Percentiles rank a stretch among this genome's conserved stretches.
These are phyloP conservation scores for Sipha flava DNA, from an alignment of 1,140 invertebrate genomes.

Conservation along the genomic window DNA sequence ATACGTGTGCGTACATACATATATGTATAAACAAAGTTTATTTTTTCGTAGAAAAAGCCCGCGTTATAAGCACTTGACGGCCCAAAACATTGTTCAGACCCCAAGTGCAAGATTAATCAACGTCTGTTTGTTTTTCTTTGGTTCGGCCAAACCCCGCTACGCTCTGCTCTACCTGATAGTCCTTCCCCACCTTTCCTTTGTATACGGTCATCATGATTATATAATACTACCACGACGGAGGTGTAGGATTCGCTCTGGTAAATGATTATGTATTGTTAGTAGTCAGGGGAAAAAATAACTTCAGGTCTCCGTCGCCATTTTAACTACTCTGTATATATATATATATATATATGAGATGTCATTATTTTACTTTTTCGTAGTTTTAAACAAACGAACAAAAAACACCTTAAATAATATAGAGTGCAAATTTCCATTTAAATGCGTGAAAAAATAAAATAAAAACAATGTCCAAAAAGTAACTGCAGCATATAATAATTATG, in stretches of 20 bases:
- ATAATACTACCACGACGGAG: too few species aligned
- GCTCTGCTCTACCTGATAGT: neutral
- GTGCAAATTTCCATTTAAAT: neutral
- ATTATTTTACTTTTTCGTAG: neutral
- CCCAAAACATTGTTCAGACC: conserved; percentile 10
- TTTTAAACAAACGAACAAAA: neutral
- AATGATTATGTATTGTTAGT: conserved; percentile 20
- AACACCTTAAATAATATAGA: neutral
- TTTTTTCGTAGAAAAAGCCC: conserved; percentile 15
- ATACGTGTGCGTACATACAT: neutral
- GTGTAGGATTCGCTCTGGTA: neutral
- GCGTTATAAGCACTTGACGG: conserved; percentile 27
- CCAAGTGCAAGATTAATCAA: conserved; percentile 29
- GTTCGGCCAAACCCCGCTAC: neutral
- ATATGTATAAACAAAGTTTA: conserved; percentile 6
- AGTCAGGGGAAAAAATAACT: neutral
- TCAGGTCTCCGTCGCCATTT: neutral
- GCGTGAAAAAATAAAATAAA: neutral
- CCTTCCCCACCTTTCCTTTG: neutral
- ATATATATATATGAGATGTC: neutral
- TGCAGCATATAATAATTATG: neutral
- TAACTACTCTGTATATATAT: neutral
- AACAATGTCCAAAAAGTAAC: neutral
- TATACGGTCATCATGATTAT: conserved; percentile 2
- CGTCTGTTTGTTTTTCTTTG: conserved; percentile 30